Conservation (phyloP, 2,888 invertebrate species). For the Drosophila gaucha region DNA sequence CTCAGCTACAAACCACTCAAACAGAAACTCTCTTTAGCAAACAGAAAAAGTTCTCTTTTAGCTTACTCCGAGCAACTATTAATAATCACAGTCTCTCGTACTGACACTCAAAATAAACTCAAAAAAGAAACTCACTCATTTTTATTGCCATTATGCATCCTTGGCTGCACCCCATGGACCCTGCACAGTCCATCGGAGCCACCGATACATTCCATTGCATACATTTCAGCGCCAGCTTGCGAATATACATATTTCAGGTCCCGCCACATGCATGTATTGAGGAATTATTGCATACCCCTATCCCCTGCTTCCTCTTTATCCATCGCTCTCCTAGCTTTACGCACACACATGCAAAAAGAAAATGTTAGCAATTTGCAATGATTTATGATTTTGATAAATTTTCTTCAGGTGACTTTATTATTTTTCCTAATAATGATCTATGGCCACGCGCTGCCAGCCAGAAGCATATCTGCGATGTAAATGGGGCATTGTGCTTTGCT, state of each 20-base stretch:
- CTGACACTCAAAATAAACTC: constrained; percentile 3
- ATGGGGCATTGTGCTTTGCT: constrained; percentile 13
- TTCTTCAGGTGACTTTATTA: constrained; percentile 74
- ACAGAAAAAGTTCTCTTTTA: background rate
- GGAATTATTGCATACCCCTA: constrained; percentile 46
- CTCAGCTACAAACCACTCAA: background rate
- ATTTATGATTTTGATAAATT: constrained; percentile 77
- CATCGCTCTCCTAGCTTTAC: background rate
- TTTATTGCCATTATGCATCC: too few species aligned
- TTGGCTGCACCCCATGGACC: constrained; percentile 1
- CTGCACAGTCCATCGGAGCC: background rate
- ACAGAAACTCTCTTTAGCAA: constrained; percentile 4
- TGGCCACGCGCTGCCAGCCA: constrained; percentile 28
- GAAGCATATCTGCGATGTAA: constrained; percentile 3
- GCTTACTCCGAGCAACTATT: background rate
- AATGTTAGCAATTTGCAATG: constrained; percentile 67
- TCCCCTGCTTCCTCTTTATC: background rate
- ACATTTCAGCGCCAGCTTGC: constrained; percentile 45
- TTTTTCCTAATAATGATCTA: constrained; percentile 74
- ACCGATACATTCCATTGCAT: constrained; percentile 30
- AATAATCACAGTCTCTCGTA: background rate
- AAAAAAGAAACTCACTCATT: background rate
- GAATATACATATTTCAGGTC: constrained; percentile 47
- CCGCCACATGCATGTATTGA: constrained; percentile 48
- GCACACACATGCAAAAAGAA: constrained; percentile 31